Evolutionary conservation across 2,888 invertebrate genomes (phyloP), one percentile per base, ranked within the genome.

Genomic region (Drosophila borealis): DNA sequence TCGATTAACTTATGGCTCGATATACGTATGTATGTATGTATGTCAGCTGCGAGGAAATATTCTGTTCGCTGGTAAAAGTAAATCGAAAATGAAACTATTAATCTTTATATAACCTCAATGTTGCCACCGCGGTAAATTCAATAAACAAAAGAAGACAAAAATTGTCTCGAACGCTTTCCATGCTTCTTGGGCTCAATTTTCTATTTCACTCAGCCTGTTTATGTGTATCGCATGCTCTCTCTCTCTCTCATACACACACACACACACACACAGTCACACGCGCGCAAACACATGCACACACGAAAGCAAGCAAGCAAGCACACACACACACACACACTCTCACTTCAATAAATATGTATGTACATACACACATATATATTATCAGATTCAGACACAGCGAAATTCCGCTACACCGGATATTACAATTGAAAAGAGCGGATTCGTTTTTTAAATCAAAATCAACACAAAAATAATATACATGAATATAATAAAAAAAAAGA

Each of bases 371-470:
- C 29, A 37, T 37, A 46, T 45, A 62, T 45, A 55, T 55, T 55
- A 45, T 56, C 64, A 66, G 51, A 64, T 73, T 49, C 65, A 70
- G 60, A 71, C 67, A 82, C 75, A 83, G 78, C 67, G 77, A 82
- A 85, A 88, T 87, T 89, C 83, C 79, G 82, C 80, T 80, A 80
- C 74, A 89, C 89, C 89, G 89, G 89, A 89, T 81, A 84, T 87
- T 70, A 81, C 82, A 89, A 89, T 89, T 89, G 89, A 89, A 85
- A 81, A 80, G 74, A 78, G 81, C 81, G 83, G 70, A 83, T 78
- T 82, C 65, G 55, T 74, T 74, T 67, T 61, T 68, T 68, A 68
- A 75, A 64, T 72, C 64, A 75, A 65, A 72, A 71, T 77, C 74
- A 77, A 71, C 79, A 70, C 74, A 56, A 79, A 70, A 65, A 66